A percentile compares a stretch with the other conserved stretches of the same genome.
Evolutionary conservation across 1,140 invertebrate genomes (phyloP).

Genomic region (Magallana angulata): DNA sequence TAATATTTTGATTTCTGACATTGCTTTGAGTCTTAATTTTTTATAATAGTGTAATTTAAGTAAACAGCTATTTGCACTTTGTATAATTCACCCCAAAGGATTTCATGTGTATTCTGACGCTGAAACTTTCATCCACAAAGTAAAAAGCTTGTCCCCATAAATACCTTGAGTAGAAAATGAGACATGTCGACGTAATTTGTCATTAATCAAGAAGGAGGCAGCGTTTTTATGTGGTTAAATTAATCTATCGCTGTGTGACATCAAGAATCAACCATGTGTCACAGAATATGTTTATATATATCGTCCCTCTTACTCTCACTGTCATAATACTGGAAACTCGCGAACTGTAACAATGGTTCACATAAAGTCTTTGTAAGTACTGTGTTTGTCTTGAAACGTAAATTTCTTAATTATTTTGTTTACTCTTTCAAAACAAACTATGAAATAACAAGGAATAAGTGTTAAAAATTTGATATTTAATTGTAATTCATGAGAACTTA

Average conservation of each 20-base stretch:
- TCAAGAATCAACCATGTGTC: conserved; percentile 25
- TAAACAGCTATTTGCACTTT: too few relatives aligned
- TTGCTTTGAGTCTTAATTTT: too few relatives aligned
- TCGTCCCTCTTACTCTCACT: neutral
- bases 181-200: conserved; percentile 28
- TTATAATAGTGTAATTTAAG: too few relatives aligned
- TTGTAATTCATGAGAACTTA: too few relatives aligned
- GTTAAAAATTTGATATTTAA: too few relatives aligned
- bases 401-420: too few relatives aligned
- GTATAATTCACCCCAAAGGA: neutral
- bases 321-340: neutral
- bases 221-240: conserved; percentile 12
- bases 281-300: conserved; percentile 29
- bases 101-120: neutral
- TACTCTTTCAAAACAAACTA: too few relatives aligned
- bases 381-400: neutral
- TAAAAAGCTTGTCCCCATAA: neutral
- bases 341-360: conserved; percentile 4
- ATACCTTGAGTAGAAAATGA: conserved; percentile 1
- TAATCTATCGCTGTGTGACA: neutral
- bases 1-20: too few relatives aligned
- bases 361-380: neutral
- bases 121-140: neutral
- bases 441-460: too few relatives aligned
- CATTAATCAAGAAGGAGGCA: conserved; percentile 22